These are phyloP conservation scores for Drosophila mayri DNA, from an alignment of 1,140 invertebrate genomes.

Conservation along the genomic window DNA sequence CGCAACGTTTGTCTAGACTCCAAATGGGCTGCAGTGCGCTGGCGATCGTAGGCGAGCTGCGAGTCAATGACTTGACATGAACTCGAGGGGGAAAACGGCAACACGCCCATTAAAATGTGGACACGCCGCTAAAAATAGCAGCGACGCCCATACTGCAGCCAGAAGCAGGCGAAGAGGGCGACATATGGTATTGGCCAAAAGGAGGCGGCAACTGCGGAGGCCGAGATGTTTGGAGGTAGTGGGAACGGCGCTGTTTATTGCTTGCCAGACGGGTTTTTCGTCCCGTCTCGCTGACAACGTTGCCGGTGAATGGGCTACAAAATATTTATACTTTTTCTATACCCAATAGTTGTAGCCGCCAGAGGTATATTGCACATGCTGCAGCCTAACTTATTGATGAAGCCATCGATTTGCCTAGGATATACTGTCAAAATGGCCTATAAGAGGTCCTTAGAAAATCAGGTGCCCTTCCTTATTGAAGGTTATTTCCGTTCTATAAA, in stretches of 20 bases:
- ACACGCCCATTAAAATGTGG: slow-evolving; percentile 41
- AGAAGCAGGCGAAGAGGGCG: slow-evolving; percentile 22
- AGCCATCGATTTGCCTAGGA: not conserved
- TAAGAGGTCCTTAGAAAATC: not conserved
- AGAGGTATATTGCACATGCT: slow-evolving; percentile 9
- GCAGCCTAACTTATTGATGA: not conserved
- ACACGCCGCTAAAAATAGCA: slow-evolving; percentile 61
- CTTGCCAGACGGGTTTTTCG: slow-evolving; percentile 33
- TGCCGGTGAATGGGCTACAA: slow-evolving; percentile 54
- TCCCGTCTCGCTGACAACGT: slow-evolving; percentile 38
- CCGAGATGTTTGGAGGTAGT: not conserved
- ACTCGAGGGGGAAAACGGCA: slow-evolving; percentile 60
- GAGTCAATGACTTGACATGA: slow-evolving; percentile 78
- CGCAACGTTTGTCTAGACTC: slow-evolving; percentile 4
- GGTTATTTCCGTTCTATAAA: not conserved
- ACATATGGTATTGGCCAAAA: slow-evolving; percentile 13
- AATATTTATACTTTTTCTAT: slow-evolving; percentile 15
- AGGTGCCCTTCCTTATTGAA: not conserved
- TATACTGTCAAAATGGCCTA: not conserved
- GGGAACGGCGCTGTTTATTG: not conserved
- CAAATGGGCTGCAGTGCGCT: slow-evolving; percentile 7
- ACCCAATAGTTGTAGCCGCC: slow-evolving; percentile 19
- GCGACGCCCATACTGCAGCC: slow-evolving; percentile 39
- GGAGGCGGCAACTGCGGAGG: not conserved
- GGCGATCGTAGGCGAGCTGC: slow-evolving; percentile 23